Percentiles rank a stretch among this genome's conserved stretches.
Evolutionary conservation across 2,888 invertebrate species (phyloP).

Genomic region (Rotaria sp.): DNA sequence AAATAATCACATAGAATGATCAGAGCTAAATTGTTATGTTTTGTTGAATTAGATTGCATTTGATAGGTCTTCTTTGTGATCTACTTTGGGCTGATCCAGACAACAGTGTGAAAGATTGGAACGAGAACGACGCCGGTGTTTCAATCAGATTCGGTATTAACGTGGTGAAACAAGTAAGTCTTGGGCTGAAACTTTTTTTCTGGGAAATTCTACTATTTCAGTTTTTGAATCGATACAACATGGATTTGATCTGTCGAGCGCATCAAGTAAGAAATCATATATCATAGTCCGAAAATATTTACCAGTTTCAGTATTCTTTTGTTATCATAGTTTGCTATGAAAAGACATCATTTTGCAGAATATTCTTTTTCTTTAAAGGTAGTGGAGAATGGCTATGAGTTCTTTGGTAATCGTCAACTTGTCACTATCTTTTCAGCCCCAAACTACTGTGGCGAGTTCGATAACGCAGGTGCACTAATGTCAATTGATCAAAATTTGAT

Average conservation of each 20-base stretch:
- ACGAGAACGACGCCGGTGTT: too few relatives aligned
- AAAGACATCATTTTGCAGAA: background rate
- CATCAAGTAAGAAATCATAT: background rate
- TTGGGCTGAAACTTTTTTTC: background rate
- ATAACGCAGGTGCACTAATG: background rate
- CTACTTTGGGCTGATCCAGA: too few relatives aligned
- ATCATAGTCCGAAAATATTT: too few relatives aligned
- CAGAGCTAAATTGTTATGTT: too few relatives aligned
- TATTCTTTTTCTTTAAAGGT: background rate
- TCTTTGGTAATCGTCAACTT: background rate
- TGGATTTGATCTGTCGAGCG: background rate
- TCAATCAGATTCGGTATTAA: too few relatives aligned
- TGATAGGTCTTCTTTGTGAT: too few relatives aligned
- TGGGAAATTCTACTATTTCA: background rate
- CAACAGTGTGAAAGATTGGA: too few relatives aligned
- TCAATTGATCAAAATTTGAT: background rate
- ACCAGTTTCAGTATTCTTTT: too few relatives aligned
- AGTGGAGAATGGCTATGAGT: background rate
- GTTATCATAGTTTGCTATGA: too few relatives aligned
- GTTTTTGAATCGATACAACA: background rate
- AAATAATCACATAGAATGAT: too few relatives aligned
- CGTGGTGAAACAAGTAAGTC: background rate
- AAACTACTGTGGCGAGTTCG: background rate
- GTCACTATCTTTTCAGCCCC: background rate
- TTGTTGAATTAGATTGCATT: too few relatives aligned